Evolutionary conservation across 2,113 vertebrate genomes (phyloP), one percentile per base, ranked within the genome.

Genomic region (Neodon shergylaensis): DNA sequence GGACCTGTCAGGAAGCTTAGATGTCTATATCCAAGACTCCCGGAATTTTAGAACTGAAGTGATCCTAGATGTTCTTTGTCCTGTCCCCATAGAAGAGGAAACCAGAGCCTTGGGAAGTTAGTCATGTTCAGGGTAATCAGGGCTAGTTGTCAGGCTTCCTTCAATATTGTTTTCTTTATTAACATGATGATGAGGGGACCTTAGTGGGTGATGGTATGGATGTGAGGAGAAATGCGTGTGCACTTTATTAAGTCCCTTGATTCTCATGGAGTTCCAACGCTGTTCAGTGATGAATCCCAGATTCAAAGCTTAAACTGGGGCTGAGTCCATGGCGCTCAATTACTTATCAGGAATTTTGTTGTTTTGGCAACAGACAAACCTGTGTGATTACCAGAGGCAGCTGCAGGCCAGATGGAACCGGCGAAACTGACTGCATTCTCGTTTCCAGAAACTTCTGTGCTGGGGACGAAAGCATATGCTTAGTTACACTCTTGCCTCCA

Each of bases 331-430:
- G 44, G 79, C 39, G 47, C 52, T 89, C 72, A 90, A n/a, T 73
- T 92, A 26, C 76, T 95, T 82, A 47, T 26, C 42, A 90, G 89
- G 21, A 78, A 58, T 68, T 65, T 84, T 44, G 39, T 61, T 39
- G 7, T 54, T 81, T 63, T 86, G 87, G 73, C 42, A 74, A 73
- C 3, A 94, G 72, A 84, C 22, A 78, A 91, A 63, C 44, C 63
- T 61, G 39, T 58, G 47, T 91, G 73, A 72, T 74, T 72, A 88
- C 31, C 47, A 87, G 78, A 70, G 73, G 47, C 92, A 97, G 90
- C 92, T 97, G 86, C 73, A 44, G 47, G 31, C 77, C 94, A 91
- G 72, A 88, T 86, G 78, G 78, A 33, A 44, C 49, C 39, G 33
- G 78, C 11, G 66, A 24, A 74, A 36, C 33, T 42, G 61, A 52